phyloP scores from a whole-genome alignment of 2,113 vertebrate species.

The Ophiodon elongatus region DNA sequence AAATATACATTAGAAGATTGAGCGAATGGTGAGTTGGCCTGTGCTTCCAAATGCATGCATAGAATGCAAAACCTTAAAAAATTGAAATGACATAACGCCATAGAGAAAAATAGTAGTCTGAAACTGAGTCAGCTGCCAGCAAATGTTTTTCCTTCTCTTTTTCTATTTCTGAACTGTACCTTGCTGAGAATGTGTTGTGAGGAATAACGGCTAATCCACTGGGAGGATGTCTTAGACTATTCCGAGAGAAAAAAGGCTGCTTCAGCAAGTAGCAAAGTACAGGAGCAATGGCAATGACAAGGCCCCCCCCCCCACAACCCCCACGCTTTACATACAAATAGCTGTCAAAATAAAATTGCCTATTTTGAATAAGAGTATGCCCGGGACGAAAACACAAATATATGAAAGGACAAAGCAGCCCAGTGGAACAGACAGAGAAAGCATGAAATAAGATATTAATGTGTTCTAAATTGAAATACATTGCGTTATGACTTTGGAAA shows the following conservation, averaged over 20 bases:
- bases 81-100: slow-evolving; percentile 35
- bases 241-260: slow-evolving; percentile 73
- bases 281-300: slow-evolving; percentile 73
- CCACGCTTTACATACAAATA: slow-evolving; percentile 85
- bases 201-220: slow-evolving; percentile 69
- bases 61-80: slow-evolving; percentile 53
- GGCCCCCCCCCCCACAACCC: neutral
- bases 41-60: slow-evolving; percentile 25
- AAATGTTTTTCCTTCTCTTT: slow-evolving; percentile 32
- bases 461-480: slow-evolving; percentile 69
- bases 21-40: slow-evolving; percentile 6
- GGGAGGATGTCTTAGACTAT: slow-evolving; percentile 72
- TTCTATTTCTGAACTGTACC: slow-evolving; percentile 53
- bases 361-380: slow-evolving; percentile 81
- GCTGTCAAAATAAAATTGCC: slow-evolving; percentile 86
- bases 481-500: slow-evolving; percentile 68
- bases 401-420: slow-evolving; percentile 70
- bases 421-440: slow-evolving; percentile 70
- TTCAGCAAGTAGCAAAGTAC: slow-evolving; percentile 80
- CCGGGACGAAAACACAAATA: slow-evolving; percentile 70
- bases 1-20: slow-evolving; percentile 13
- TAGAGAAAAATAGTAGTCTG: slow-evolving; percentile 46
- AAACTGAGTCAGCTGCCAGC: slow-evolving; percentile 58
- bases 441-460: slow-evolving; percentile 81
- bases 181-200: slow-evolving; percentile 50